Percentiles rank a stretch among this genome's conserved stretches.
Evolutionary conservation across 2,888 invertebrate genomes (phyloP).

Genomic region (Mythimna albipuncta): DNA sequence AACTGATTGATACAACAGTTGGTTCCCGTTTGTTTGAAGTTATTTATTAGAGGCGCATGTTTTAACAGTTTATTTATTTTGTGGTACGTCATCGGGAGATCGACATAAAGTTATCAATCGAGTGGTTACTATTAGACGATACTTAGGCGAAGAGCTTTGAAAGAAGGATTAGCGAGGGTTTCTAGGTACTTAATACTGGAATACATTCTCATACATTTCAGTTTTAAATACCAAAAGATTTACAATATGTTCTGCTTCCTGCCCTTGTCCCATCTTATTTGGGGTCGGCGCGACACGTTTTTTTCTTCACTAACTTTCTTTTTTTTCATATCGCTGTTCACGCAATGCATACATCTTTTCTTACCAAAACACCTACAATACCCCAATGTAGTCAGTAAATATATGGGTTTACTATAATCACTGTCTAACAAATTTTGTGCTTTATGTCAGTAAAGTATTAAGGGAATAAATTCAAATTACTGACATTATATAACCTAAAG

Average conservation of each 20-base stretch:
- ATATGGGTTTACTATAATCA: not conserved
- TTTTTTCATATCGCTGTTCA: too few species aligned
- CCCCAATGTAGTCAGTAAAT: not conserved
- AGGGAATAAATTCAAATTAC: not conserved
- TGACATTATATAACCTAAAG: not conserved
- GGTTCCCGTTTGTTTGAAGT: slow-evolving; percentile 36
- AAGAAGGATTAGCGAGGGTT: not conserved
- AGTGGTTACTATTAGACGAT: not conserved
- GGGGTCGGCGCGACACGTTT: too few species aligned
- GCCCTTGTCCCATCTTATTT: too few species aligned
- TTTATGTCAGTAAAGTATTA: not conserved
- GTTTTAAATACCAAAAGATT: not conserved
- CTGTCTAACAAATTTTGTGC: not conserved
- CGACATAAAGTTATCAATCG: slow-evolving; percentile 13
- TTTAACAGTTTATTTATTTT: slow-evolving; percentile 37
- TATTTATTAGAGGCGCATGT: slow-evolving; percentile 39
- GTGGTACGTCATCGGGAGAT: slow-evolving; percentile 8
- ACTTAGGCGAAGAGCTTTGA: not conserved
- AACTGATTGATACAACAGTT: slow-evolving; percentile 59
- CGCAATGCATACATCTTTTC: too few species aligned
- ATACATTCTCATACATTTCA: not conserved
- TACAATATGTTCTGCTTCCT: too few species aligned
- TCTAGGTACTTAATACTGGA: not conserved
- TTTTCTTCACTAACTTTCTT: too few species aligned
- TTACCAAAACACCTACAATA: too few species aligned